A percentile compares a stretch with the other conserved stretches of the same genome.
Conservation (phyloP, 2,113 vertebrate genomes). For the Galemys pyrenaicus region DNA sequence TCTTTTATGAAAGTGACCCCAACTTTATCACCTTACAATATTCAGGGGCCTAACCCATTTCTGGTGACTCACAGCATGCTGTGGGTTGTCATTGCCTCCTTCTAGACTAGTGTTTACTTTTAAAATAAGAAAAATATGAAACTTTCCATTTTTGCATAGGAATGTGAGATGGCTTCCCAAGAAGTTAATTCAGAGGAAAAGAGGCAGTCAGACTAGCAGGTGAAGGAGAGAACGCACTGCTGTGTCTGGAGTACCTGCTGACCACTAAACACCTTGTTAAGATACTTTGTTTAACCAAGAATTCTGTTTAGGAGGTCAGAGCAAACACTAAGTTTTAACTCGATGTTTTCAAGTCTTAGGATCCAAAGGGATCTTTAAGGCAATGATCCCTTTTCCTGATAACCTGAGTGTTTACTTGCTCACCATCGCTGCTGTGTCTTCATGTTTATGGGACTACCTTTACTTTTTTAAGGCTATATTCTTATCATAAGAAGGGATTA, state of each 20-base stretch:
- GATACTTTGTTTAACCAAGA: neutral
- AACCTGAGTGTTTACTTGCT: neutral
- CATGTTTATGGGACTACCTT: neutral
- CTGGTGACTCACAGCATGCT: neutral
- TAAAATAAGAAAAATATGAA: neutral
- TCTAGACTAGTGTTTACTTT: neutral
- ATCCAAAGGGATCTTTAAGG: neutral
- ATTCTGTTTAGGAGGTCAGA: neutral
- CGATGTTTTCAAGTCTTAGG: neutral
- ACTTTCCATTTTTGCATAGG: neutral
- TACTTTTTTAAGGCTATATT: neutral
- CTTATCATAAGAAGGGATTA: neutral
- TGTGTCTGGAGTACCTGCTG: neutral
- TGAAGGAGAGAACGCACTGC: neutral
- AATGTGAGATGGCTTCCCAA: neutral
- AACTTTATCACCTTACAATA: neutral
- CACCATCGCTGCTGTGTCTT: neutral
- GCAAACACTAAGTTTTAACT: neutral
- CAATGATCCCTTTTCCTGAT: neutral
- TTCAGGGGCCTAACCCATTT: neutral
- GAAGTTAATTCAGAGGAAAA: neutral
- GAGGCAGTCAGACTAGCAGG: neutral
- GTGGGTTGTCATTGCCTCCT: neutral
- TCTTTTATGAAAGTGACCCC: neutral
- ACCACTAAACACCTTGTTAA: neutral